Evolutionary conservation across 2,113 vertebrate species (phyloP), one percentile per base, ranked within the genome.

Genomic region (Gymnogyps californianus): DNA sequence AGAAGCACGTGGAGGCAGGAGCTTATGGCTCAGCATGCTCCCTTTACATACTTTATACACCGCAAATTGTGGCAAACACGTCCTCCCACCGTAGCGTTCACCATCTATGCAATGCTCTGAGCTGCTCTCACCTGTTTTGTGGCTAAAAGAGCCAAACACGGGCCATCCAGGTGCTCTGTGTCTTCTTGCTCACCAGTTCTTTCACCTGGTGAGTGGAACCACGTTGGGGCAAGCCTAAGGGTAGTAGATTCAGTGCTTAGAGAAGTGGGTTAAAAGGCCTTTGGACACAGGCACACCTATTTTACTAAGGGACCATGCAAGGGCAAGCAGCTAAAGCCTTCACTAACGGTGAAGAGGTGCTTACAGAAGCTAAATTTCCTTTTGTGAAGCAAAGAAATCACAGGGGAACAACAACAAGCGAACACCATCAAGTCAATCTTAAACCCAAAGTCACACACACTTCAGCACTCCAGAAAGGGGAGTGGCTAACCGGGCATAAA

Each of bases 101-200:
- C 47, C 44, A 61, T 9, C 61, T 32, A 3, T 22, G 66, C 74
- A 82, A 47, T 22, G 46, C 52, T 70, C 74, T 70, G 58, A 87
- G 34, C 49, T 89, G 87, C 57, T 87, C 78, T 89, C 83, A 34
- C 86, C 74, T 89, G 52, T 71, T 82, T 11, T 75, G 86, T 78
- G 77, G 90, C 69, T 87, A 34, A 54, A 81, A 87, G 57, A 87
- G 28, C 28, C 57, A 69, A 91, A 61, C 34, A 15, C 0, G 1
- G 44, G 28, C 34, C 2, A 4, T 31, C 49, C 70, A 82, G 52
- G 40, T 80, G 74, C 87, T 89, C 72, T 26, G 52, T 54, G 61
- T 71, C 78, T 94, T 91, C 85, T 85, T 80, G 61, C 32, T 93
- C 44, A 36, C n/a, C 19, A 24, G 26, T 46, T 84, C 54, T 91